Percentiles rank a stretch among this genome's conserved stretches.
These are phyloP conservation scores for Limnodromus scolopaceus DNA, from an alignment of 2,797 vertebrate species.

Conservation along the genomic window DNA sequence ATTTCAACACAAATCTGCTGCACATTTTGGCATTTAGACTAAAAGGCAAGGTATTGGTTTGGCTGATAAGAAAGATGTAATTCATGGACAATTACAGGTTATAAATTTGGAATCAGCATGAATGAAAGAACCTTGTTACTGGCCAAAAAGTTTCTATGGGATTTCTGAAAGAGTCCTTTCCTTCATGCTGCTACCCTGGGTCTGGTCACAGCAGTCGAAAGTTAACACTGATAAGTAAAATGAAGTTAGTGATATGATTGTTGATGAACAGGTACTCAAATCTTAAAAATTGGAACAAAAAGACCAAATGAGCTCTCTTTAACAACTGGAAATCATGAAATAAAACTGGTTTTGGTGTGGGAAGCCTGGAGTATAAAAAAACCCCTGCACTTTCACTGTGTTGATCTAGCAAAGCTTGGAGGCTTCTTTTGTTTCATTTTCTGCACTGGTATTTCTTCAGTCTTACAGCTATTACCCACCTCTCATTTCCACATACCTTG, in stretches of 20 bases:
- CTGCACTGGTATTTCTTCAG: not conserved
- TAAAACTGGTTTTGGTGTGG: not conserved
- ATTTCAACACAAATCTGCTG: not conserved
- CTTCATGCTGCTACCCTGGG: not conserved
- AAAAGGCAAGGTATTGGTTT: not conserved
- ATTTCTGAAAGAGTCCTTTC: not conserved
- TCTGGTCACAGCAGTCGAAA: not conserved
- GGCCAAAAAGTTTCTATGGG: not conserved
- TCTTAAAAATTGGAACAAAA: not conserved
- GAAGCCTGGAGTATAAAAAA: not conserved
- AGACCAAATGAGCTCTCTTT: not conserved
- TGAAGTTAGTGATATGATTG: not conserved
- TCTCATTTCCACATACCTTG: conserved; percentile 81
- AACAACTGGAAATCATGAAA: not conserved
- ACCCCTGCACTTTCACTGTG: not conserved
- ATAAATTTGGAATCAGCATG: not conserved
- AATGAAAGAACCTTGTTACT: not conserved
- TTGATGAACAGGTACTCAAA: not conserved
- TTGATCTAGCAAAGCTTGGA: not conserved
- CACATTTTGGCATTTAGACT: not conserved
- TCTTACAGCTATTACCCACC: not conserved
- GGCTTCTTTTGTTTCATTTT: not conserved
- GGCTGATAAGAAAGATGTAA: not conserved
- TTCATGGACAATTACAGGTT: not conserved
- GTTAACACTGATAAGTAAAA: not conserved